These are phyloP conservation scores for Eulemur coronatus DNA, from an alignment of 2,797 vertebrate genomes.

Conservation along the genomic window DNA sequence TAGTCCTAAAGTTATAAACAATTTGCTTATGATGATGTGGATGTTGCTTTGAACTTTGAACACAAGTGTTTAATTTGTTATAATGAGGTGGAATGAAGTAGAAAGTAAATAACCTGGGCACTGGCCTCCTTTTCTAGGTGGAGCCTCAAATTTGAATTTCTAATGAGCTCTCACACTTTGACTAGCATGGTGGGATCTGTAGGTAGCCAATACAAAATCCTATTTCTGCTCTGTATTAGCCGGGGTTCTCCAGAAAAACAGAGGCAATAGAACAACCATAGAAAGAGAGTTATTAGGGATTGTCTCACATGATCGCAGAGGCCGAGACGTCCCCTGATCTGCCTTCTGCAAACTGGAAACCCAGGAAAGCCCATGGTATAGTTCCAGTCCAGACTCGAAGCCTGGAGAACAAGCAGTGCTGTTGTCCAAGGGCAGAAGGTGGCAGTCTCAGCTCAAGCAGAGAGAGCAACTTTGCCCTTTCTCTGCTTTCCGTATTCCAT, in stretches of 20 bases:
- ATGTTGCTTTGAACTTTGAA: background rate
- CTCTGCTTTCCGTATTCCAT: background rate
- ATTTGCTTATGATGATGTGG: background rate
- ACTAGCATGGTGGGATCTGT: background rate
- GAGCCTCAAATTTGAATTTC: background rate
- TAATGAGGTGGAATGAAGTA: background rate
- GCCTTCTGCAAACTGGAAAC: too few species aligned
- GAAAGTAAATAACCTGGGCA: background rate
- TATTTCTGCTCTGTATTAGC: background rate
- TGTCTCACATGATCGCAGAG: background rate
- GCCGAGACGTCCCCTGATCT: background rate
- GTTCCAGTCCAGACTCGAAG: background rate
- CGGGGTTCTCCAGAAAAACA: background rate
- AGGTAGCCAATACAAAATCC: background rate
- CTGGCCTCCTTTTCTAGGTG: background rate
- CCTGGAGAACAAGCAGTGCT: background rate
- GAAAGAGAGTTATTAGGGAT: background rate
- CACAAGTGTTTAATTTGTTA: background rate
- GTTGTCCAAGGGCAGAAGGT: background rate
- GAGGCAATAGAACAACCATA: background rate
- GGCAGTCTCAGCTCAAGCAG: background rate
- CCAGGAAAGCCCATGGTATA: background rate
- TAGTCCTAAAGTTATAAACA: background rate
- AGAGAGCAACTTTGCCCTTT: background rate
- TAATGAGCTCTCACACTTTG: background rate